Evolutionary conservation across 92 coral and sea anemone species (phyloP).

Genomic region (Epizoanthus rinbou): DNA sequence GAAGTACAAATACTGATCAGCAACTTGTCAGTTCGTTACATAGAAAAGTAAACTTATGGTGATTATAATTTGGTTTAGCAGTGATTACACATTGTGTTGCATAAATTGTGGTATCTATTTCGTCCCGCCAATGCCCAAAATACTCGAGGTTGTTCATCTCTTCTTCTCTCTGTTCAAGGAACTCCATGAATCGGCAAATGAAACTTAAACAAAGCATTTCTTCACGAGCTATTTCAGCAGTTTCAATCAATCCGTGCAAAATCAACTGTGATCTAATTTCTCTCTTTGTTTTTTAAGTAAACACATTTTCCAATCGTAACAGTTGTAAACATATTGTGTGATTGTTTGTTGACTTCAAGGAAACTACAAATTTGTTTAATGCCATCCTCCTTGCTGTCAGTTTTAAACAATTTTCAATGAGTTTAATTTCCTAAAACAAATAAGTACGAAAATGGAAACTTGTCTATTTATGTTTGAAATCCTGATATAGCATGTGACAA

Average conservation of each 20-base stretch:
- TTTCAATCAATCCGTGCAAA: conserved; percentile 5
- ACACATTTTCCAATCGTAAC: conserved; percentile 6
- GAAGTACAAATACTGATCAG: conserved; percentile 1
- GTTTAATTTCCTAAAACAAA: conserved; percentile 32
- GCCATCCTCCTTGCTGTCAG: background rate
- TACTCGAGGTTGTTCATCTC: background rate
- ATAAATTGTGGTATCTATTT: background rate
- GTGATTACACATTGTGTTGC: background rate
- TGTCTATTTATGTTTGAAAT: conserved; percentile 20
- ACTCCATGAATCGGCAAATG: background rate
- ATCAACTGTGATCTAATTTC: conserved; percentile 18
- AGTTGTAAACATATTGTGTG: background rate
- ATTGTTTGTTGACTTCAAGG: background rate
- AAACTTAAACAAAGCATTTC: background rate
- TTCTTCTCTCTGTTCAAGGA: too few relatives aligned
- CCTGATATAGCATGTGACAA: background rate
- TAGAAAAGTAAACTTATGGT: conserved; percentile 6
- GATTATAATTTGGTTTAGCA: background rate
- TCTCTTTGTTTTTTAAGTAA: conserved; percentile 1
- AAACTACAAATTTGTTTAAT: background rate
- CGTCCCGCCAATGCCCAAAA: background rate
- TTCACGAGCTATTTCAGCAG: background rate
- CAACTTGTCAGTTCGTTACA: conserved; percentile 6
- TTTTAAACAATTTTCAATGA: background rate
- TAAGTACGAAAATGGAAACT: background rate